A percentile compares a stretch with the other conserved stretches of the same genome.
These are phyloP conservation scores for Pomacea canaliculata DNA, from an alignment of 2,888 invertebrate genomes.

Conservation along the genomic window DNA sequence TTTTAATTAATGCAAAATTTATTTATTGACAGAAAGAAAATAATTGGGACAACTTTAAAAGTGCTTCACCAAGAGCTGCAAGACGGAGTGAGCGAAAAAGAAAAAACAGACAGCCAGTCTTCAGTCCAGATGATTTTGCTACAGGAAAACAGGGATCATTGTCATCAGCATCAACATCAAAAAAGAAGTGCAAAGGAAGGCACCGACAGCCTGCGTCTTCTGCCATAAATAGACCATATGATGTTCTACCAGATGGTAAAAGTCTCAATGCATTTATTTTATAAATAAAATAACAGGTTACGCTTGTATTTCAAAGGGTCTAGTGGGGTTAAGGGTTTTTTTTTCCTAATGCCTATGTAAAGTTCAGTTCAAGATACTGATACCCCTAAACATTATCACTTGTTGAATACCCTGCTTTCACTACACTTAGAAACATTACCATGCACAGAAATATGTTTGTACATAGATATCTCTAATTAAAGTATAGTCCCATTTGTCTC, in stretches of 20 bases:
- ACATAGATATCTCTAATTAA: no score
- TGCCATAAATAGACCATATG: slow-evolving; percentile 43
- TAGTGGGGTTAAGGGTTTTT: neutral
- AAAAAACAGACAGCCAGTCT: slow-evolving; percentile 10
- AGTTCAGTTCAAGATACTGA: no score
- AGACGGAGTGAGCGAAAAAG: slow-evolving; percentile 21
- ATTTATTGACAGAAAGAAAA: no score
- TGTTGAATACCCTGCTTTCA: no score
- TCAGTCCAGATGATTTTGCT: slow-evolving; percentile 23
- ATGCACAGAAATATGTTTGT: neutral
- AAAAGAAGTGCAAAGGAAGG: slow-evolving; percentile 7
- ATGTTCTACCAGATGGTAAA: slow-evolving; percentile 50
- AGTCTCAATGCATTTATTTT: neutral
- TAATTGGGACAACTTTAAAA: no score
- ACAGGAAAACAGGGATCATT: neutral
- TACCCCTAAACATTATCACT: no score
- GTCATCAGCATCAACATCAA: neutral
- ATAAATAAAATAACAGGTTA: no score
- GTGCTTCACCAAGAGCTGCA: no score
- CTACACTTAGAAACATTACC: neutral
- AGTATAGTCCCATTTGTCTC: neutral
- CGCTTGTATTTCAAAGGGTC: neutral
- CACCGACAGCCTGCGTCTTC: slow-evolving; percentile 19
- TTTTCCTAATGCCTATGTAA: no score
- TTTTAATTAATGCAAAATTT: no score